Evolutionary conservation across 1,140 invertebrate genomes (phyloP), one percentile per base, ranked within the genome.

Genomic region (Hylaeus anthracinus): DNA sequence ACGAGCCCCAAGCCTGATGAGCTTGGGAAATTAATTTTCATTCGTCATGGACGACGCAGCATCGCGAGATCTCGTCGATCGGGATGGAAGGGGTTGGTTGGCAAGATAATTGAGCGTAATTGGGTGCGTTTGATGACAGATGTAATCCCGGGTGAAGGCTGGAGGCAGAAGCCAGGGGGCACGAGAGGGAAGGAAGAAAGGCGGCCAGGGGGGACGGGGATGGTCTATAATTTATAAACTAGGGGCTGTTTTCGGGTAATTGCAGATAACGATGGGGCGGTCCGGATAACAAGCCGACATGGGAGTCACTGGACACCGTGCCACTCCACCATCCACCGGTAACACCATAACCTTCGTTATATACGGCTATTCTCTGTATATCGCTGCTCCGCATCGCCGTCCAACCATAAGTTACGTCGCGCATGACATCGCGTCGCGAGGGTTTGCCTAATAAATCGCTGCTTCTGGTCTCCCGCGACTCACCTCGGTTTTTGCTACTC

Each of bases 171-270:
- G n/a, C 43, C 12, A 26, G 37, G 26, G 15, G 45, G 9, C n/a
- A 60, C 39, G 41, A 14, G 79, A 41, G n/a, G 15, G 56, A 48
- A 39, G 53, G 70, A 43, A 37, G 64, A 51, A 39, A 53, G 43
- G 43, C 45, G 56, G 43, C 10, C 26, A 26, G 48, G 53, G 53
- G n/a, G 61, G 69, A 81, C 51, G 75, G 86, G 88, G 83, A 78
- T 88, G 90, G 90, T 88, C 92, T 93, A 93, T 93, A 93, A 93
- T 93, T 93, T 93, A 92, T 93, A 92, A 93, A 92, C 90, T 92
- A 91, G 89, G 91, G 91, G 91, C 90, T 93, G 91, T 93, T 92
- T 93, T 92, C 89, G 92, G 91, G 91, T 93, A 93, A 93, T 93
- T 93, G 92, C 91, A 91, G 92, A 93, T 93, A 93, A 93, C 92